These are phyloP conservation scores for Tetragonisca angustula DNA, from an alignment of 2,888 invertebrate species.

Conservation along the genomic window DNA sequence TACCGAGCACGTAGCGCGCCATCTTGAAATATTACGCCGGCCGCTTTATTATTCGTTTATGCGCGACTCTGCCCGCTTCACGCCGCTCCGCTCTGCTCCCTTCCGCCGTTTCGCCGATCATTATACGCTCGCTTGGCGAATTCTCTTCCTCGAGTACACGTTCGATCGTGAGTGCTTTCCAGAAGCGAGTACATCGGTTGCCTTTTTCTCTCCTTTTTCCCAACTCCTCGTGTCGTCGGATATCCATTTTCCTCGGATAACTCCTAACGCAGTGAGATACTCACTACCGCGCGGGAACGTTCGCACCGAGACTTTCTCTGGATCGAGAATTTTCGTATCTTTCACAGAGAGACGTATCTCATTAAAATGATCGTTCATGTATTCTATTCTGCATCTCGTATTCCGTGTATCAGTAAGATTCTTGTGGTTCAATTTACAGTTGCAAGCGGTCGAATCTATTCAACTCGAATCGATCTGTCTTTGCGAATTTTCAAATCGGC, in stretches of 20 bases:
- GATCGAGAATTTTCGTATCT: not conserved
- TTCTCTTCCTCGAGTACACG: constrained; percentile 24
- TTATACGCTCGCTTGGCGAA: constrained; percentile 40
- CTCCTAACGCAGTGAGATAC: not conserved
- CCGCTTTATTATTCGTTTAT: constrained; percentile 73
- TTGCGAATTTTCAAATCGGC: too few relatives aligned
- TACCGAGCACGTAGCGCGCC: constrained; percentile 77
- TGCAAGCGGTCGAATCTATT: too few relatives aligned
- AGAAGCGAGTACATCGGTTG: constrained; percentile 21
- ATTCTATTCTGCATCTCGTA: too few relatives aligned
- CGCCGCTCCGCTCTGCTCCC: constrained; percentile 38
- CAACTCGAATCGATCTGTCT: too few relatives aligned
- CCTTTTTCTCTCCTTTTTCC: not conserved
- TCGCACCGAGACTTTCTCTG: not conserved
- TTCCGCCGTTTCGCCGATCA: constrained; percentile 29
- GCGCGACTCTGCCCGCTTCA: constrained; percentile 53
- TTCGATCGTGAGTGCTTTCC: constrained; percentile 41
- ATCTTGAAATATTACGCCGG: constrained; percentile 78
- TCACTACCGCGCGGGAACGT: not conserved
- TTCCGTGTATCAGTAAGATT: too few relatives aligned
- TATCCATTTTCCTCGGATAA: not conserved
- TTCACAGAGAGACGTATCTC: not conserved
- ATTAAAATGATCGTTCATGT: too few relatives aligned
- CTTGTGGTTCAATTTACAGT: too few relatives aligned
- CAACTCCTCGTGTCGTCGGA: not conserved